These are phyloP conservation scores for Cladopsammia gracilis DNA, from an alignment of 64 coral and sea anemone species.

Conservation along the genomic window DNA sequence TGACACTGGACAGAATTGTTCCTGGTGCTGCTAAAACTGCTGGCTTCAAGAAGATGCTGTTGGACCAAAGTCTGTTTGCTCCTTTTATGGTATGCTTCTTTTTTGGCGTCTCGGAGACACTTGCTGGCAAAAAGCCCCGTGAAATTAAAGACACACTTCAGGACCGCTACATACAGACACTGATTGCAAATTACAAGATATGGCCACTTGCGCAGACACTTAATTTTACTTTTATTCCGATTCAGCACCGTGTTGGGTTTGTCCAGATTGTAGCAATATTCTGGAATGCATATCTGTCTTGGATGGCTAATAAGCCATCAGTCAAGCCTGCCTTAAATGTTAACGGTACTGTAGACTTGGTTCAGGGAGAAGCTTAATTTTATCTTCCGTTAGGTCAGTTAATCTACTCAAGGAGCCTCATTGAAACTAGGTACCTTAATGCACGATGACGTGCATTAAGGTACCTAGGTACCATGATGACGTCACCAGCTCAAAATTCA, in stretches of 20 bases:
- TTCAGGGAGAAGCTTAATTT: not conserved
- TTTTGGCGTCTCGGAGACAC: slow-evolving; percentile 63
- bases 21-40: slow-evolving; percentile 58
- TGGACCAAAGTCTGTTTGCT: slow-evolving; percentile 85
- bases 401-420: too few relatives aligned
- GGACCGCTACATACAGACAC: slow-evolving; percentile 73
- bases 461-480: too few relatives aligned
- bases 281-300: slow-evolving; percentile 95
- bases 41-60: slow-evolving; percentile 90
- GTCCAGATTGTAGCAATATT: slow-evolving; percentile 91
- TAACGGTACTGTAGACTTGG: not conserved
- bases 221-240: slow-evolving; percentile 86
- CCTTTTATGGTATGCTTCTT: slow-evolving; percentile 73
- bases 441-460: too few relatives aligned
- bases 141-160: slow-evolving; percentile 78
- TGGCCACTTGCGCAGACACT: slow-evolving; percentile 90
- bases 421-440: too few relatives aligned
- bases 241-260: slow-evolving; percentile 78
- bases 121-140: slow-evolving; percentile 74
- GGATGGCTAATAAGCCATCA: slow-evolving; percentile 80
- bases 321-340: not conserved
- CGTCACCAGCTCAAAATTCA: too few relatives aligned
- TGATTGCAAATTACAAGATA: slow-evolving; percentile 88
- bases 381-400: too few relatives aligned
- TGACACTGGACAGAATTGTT: slow-evolving; percentile 80